Percentiles rank a stretch among this genome's conserved stretches.
These are phyloP conservation scores for Leptatherina wallacei DNA, from an alignment of 2,797 vertebrate species.

Conservation along the genomic window DNA sequence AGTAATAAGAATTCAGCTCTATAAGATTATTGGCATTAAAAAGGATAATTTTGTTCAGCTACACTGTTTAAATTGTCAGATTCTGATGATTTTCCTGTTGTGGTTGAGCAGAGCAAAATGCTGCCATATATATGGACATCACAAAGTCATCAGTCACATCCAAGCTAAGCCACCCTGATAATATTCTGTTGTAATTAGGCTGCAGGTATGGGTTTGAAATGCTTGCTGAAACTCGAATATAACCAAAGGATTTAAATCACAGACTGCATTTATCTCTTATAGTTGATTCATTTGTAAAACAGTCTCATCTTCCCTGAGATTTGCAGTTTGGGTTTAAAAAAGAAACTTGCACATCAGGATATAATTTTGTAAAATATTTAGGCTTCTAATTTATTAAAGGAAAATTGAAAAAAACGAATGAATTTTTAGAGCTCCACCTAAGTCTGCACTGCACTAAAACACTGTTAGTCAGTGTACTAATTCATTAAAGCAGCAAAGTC, in stretches of 20 bases:
- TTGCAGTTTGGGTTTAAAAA: not conserved
- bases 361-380: conserved; percentile 21
- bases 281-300: conserved; percentile 6
- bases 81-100: conserved; percentile 28
- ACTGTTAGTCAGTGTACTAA: conserved; percentile 57
- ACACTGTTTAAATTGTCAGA: conserved; percentile 13
- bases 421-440: conserved; percentile 26
- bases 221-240: conserved; percentile 21
- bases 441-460: conserved; percentile 62
- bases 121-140: conserved; percentile 26
- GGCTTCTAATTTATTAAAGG: not conserved
- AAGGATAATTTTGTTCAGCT: conserved; percentile 22
- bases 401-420: not conserved
- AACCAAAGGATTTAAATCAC: conserved; percentile 33
- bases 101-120: conserved; percentile 10
- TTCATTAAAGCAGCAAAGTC: conserved; percentile 70
- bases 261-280: conserved; percentile 18
- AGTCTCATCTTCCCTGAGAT: not conserved
- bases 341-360: not conserved
- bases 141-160: conserved; percentile 36
- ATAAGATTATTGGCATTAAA: conserved; percentile 22
- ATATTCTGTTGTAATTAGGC: conserved; percentile 15
- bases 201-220: conserved; percentile 21
- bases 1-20: conserved; percentile 28
- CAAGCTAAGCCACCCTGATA: conserved; percentile 18